Evolutionary conservation across 2,113 vertebrate genomes (phyloP).

Genomic region (Nansenia antarctica): DNA sequence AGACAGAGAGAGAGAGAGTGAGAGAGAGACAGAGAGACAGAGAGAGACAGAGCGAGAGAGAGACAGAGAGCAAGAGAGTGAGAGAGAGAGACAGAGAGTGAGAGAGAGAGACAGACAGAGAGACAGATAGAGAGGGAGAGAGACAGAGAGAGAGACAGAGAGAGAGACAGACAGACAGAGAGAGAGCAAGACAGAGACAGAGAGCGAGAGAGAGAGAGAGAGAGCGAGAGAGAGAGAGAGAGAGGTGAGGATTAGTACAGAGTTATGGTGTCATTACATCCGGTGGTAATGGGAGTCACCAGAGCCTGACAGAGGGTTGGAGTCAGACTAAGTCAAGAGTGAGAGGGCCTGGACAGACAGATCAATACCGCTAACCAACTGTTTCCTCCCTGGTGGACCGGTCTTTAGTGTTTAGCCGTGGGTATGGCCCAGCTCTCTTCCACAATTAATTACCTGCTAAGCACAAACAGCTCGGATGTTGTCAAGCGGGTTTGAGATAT

Average conservation of each 20-base stretch:
- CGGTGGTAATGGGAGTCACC: not conserved
- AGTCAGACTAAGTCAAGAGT: not conserved
- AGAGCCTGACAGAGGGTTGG: not conserved
- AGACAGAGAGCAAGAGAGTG: too few relatives aligned
- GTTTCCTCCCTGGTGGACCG: not conserved
- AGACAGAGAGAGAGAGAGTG: not conserved
- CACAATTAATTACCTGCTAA: not conserved
- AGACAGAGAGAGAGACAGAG: not conserved
- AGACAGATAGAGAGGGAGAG: not conserved
- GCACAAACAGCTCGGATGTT: too few relatives aligned
- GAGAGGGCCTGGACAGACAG: not conserved
- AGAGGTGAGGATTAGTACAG: not conserved
- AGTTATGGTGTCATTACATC: not conserved
- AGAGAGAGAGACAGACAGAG: not conserved
- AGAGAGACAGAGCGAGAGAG: not conserved
- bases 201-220: not conserved
- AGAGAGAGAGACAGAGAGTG: not conserved
- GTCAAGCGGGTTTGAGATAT: too few relatives aligned
- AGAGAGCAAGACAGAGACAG: not conserved
- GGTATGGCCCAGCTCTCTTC: not conserved
- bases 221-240: not conserved
- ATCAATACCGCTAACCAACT: constrained; percentile 5
- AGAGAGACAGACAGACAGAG: not conserved
- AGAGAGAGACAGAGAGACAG: not conserved
- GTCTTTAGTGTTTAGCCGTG: not conserved